A percentile compares a stretch with the other conserved stretches of the same genome.
phyloP scores from a whole-genome alignment of 1,140 invertebrate genomes.

The Drosophila ananassae region DNA sequence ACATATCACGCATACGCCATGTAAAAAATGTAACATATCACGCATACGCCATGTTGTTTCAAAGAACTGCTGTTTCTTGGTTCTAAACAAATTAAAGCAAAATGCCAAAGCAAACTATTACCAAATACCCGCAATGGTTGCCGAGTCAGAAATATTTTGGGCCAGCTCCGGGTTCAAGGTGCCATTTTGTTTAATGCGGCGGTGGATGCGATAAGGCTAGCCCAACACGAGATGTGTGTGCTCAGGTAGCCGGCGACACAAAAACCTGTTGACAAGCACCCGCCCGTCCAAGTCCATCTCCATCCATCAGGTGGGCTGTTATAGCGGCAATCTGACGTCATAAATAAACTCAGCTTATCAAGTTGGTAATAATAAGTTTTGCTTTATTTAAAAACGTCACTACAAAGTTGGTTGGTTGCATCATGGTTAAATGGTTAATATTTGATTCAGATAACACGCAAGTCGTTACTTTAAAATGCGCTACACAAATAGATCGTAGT shows the following conservation, averaged over 20 bases:
- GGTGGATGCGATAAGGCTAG: constrained; percentile 19
- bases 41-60: too few relatives aligned
- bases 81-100: constrained; percentile 9
- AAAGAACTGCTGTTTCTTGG: too few relatives aligned
- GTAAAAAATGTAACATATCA: too few relatives aligned
- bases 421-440: constrained; percentile 71
- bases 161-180: constrained; percentile 24
- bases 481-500: constrained; percentile 69
- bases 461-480: constrained; percentile 68
- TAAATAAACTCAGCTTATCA: constrained; percentile 41
- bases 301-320: not conserved
- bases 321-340: constrained; percentile 43
- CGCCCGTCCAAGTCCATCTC: not conserved
- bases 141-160: constrained; percentile 15
- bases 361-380: constrained; percentile 69
- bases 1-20: too few relatives aligned
- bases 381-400: constrained; percentile 83
- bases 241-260: constrained; percentile 24
- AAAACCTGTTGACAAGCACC: constrained; percentile 9
- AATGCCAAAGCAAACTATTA: constrained; percentile 1
- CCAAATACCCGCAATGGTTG: constrained; percentile 26
- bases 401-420: constrained; percentile 76
- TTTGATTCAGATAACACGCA: constrained; percentile 78
- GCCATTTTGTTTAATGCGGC: constrained; percentile 19
- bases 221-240: constrained; percentile 28